Percentiles rank a stretch among this genome's conserved stretches.
These are phyloP conservation scores for Dunckerocampus dactyliophorus DNA, from an alignment of 2,113 vertebrate species.

Conservation along the genomic window DNA sequence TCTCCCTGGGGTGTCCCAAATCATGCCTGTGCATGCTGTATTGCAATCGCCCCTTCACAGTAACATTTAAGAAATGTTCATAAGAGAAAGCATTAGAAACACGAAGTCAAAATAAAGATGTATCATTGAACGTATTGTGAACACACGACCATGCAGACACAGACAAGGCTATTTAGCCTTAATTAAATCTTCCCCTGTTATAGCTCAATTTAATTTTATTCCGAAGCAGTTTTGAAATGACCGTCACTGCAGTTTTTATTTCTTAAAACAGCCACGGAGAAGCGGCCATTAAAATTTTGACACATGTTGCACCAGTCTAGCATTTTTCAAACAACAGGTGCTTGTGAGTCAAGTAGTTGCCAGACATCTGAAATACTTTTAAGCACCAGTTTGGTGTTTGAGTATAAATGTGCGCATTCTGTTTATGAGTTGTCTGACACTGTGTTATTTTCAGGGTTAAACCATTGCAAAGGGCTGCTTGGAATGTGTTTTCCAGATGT, in stretches of 20 bases:
- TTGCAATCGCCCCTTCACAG: no score
- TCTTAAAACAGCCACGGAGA: not conserved
- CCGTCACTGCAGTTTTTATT: not conserved
- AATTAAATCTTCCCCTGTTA: no score
- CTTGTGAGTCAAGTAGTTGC: conserved; percentile 21
- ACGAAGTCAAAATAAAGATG: no score
- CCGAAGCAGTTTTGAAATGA: no score
- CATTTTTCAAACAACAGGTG: conserved; percentile 28
- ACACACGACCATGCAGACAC: no score
- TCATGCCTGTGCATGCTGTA: no score
- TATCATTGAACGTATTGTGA: no score
- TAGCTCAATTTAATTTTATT: no score
- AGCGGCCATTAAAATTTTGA: not conserved
- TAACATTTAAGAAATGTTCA: no score
- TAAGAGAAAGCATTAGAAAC: no score
- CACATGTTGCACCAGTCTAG: not conserved
- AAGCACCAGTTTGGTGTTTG: not conserved
- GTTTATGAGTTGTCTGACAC: conserved; percentile 19
- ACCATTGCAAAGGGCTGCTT: conserved; percentile 35
- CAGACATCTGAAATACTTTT: conserved; percentile 12
- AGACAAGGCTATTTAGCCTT: no score
- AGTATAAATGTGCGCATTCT: conserved; percentile 11
- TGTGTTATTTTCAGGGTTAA: conserved; percentile 45
- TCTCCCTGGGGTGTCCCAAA: no score
- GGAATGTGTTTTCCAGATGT: conserved; percentile 75